These are phyloP conservation scores for Toxotes chatareus DNA, from an alignment of 2,113 vertebrate species.

Conservation along the genomic window DNA sequence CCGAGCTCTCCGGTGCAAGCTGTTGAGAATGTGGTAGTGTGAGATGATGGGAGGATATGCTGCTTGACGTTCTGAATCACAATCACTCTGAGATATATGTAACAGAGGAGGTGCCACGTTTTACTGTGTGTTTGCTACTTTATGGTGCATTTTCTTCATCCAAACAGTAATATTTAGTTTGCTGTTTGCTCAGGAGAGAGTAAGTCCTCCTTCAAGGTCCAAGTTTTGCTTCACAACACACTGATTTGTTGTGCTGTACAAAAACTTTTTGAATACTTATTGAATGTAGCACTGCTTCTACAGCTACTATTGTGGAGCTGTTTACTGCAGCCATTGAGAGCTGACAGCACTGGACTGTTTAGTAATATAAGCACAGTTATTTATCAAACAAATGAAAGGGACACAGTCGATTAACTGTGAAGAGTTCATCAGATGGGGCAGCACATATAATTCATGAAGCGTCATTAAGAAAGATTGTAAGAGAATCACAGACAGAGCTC, in stretches of 20 bases:
- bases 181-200: neutral
- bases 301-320: neutral
- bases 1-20: slow-evolving; percentile 42
- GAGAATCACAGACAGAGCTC: slow-evolving; percentile 10
- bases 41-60: slow-evolving; percentile 27
- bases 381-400: slow-evolving; percentile 44
- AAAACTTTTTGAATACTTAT: neutral
- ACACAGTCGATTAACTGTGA: slow-evolving; percentile 17
- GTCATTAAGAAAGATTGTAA: slow-evolving; percentile 22
- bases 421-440: slow-evolving; percentile 8
- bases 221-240: slow-evolving; percentile 9
- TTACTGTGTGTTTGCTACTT: neutral
- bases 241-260: neutral
- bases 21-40: slow-evolving; percentile 42
- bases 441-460: slow-evolving; percentile 18
- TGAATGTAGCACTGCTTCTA: slow-evolving; percentile 10
- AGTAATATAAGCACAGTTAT: slow-evolving; percentile 17
- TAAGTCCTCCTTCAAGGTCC: neutral
- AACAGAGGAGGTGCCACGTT: neutral
- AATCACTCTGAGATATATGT: slow-evolving; percentile 35
- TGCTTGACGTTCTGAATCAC: slow-evolving; percentile 38
- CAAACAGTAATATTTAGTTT: neutral
- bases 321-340: neutral
- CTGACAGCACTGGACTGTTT: neutral
- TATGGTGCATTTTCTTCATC: neutral